Evolutionary conservation across 2,888 invertebrate species (phyloP), one percentile per base, ranked within the genome.

Genomic region (Julus scanicus): DNA sequence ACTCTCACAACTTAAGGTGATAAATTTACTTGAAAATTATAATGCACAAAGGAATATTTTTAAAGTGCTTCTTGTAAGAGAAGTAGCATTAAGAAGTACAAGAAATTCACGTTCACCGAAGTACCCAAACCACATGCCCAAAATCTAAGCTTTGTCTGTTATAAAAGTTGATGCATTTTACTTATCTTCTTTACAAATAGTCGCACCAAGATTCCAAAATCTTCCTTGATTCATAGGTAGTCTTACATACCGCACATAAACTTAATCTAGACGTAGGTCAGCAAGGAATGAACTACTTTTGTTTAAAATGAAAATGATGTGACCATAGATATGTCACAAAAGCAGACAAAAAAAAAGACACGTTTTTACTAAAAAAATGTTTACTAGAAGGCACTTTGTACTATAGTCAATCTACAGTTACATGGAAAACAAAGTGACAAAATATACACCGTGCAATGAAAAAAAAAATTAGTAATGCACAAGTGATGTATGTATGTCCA

Each of bases 51-150:
- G 29, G 29, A 29, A 29, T 29, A 29, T 29, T 29, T 29, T 29
- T 29, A 29, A 29, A 29, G 29, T 29, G 44, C 44, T 8, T 44
- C 44, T 44, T 44, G 8, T 2, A 44, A 44, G 44, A 5, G 8
- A 44, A 8, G 44, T 8, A 44, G 44, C 44, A 8, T 44, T 44
- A 44, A 44, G 2, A 29, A 29, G 29, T 29, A 29, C 29, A 29
- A 29, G 29, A 29, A 29, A 29, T 29, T 29, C 44, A 5, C 44
- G 5, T 44, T 44, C 29, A 37, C 29, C 37, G 15, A 80, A 80
- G 37, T 15, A 80, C 8, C 80, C 71, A 20, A 53, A 71, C 20
- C 80, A 15, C 80, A 80, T 80, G 80, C 80, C 80, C 80, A 80
- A 80, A 39, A 37, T 80, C 63, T 6, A 63, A 71, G 6, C 3